Percentiles rank a stretch among this genome's conserved stretches.
phyloP scores from a whole-genome alignment of 1,140 invertebrate genomes.

The Listronotus bonariensis region DNA sequence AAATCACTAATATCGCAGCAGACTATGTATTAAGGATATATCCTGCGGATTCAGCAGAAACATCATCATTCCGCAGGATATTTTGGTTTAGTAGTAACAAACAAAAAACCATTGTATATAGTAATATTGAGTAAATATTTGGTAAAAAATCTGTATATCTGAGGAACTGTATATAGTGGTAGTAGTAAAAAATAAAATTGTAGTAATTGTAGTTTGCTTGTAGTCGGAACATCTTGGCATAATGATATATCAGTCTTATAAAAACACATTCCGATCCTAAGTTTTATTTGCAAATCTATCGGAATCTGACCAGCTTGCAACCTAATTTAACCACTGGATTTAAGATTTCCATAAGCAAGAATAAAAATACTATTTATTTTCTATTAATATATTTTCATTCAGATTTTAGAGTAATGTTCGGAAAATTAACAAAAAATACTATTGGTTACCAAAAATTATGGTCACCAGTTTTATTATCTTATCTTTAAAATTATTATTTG shows the following conservation, averaged over 20 bases:
- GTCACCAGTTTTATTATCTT: too few species aligned
- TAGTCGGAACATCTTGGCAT: conserved; percentile 54
- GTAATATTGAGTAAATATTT: conserved; percentile 51
- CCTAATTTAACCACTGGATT: conserved; percentile 1
- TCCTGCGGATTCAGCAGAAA: conserved; percentile 4
- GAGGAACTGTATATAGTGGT: conserved; percentile 54
- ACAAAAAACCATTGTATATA: conserved; percentile 51
- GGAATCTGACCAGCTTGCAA: conserved; percentile 38
- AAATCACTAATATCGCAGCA: conserved; percentile 55
- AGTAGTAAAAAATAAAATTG: conserved; percentile 49
- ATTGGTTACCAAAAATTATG: too few species aligned
- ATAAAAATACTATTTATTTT: too few species aligned
- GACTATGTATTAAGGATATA: conserved; percentile 34
- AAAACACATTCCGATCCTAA: conserved; percentile 40
- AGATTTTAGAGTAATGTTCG: too few species aligned
- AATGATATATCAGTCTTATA: conserved; percentile 56
- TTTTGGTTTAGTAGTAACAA: conserved; percentile 28
- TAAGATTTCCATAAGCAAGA: background rate
- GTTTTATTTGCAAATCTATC: conserved; percentile 25
- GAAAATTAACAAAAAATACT: too few species aligned
- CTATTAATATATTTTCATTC: too few species aligned
- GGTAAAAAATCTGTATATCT: conserved; percentile 56
- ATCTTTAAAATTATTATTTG: too few species aligned
- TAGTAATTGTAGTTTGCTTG: conserved; percentile 35
- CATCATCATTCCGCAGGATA: conserved; percentile 8